Base-by-base conservation (phyloP, 2,888 invertebrate species). In the Diogma glabrata region DNA sequence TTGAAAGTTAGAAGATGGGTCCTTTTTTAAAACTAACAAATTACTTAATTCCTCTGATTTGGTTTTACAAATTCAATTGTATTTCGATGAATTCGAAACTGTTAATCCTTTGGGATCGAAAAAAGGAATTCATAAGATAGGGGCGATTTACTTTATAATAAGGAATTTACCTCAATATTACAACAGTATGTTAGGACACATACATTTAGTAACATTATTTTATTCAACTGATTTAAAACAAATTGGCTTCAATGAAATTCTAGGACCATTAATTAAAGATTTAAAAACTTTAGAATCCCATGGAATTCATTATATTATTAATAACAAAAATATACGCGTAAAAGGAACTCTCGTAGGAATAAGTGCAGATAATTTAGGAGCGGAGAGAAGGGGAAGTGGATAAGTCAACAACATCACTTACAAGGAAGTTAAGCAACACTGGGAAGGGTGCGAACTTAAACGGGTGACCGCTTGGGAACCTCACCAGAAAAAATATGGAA, bases 51-150 rank as follows among this genome's bases (percentile, higher is more conserved):
- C 40, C 7, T n/a, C 10, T 12, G 36, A 28, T 3, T 47, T 38
- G 47, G 17, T 20, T 8, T 28, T 55, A 17, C 52, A 55, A 51
- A 26, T 57, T 26, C 53, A 56, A 20, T 16, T 56, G 10, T 58
- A 55, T 51, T 56, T 51, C 38, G 57, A 57, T 53, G 40, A 40
- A 19, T 40, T 40, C 9, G 19, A 40, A 19, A 40, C 40, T 3
- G 19, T 19, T 8, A 40, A 40, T 40, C 40, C 40, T 3, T 12
- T 40, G 3, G 40, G 40, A 9, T 19, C 40, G 3, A 40, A 40
- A 56, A 53, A 56, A 23, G 53, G 56, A 12, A 17, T 47, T 26
- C 53, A 58, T 51, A 59, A 59, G 55, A 55, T 58, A 20, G 55
- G 55, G 12, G 58, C 55, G 14, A 22, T 56, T 40, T 59, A 58